Percentiles rank a stretch among this genome's conserved stretches.
These are phyloP conservation scores for Cynodonichthys magdalenae DNA, from an alignment of 2,797 vertebrate species.

Conservation along the genomic window DNA sequence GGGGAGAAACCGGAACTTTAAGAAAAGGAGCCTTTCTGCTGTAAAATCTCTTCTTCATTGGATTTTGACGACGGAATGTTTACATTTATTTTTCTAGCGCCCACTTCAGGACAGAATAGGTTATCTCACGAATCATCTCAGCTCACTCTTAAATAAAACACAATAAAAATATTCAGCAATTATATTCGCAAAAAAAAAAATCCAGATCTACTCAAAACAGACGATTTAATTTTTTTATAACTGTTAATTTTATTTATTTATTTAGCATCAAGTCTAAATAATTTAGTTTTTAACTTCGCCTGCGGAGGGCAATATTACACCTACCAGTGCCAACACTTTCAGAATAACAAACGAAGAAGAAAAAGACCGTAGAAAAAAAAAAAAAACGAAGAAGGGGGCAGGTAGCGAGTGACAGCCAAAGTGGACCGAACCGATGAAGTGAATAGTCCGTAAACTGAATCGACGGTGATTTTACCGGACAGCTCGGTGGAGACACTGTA, in stretches of 20 bases:
- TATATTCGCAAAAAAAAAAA: no score
- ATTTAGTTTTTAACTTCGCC: no score
- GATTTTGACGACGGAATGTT: background rate
- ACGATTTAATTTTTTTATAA: no score
- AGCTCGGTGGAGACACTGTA: conserved; percentile 12
- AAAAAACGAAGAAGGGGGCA: conserved; percentile 15
- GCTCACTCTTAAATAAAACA: no score
- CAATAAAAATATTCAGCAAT: no score
- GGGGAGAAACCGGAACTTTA: background rate
- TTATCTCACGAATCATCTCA: no score
- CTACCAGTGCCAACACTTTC: no score
- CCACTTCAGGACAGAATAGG: background rate
- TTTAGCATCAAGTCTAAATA: no score
- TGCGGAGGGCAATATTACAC: no score
- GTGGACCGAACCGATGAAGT: conserved; percentile 51
- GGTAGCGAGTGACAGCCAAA: conserved; percentile 64
- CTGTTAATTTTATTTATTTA: no score
- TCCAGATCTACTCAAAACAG: no score
- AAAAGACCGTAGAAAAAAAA: background rate
- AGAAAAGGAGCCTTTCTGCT: background rate
- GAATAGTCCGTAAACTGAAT: conserved; percentile 38
- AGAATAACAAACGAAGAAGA: no score
- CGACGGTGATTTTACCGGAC: conserved; percentile 33
- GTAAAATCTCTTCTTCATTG: conserved; percentile 8
- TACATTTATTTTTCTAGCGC: background rate